Conservation (phyloP, 2,797 vertebrate species). For the Petrocephalus sullivani region DNA sequence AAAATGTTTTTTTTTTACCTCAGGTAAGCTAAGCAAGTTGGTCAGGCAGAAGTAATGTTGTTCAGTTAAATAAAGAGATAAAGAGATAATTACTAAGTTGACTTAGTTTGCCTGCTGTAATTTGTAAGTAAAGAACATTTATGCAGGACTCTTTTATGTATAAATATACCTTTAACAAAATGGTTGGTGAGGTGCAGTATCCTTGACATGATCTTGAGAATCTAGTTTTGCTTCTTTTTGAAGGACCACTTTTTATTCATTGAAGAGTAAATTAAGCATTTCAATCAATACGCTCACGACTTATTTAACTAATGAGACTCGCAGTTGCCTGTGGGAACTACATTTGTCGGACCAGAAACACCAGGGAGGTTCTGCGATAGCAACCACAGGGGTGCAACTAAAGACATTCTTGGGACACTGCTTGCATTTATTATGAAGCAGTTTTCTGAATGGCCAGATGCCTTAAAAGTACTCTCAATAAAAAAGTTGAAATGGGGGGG, state of each 20-base stretch:
- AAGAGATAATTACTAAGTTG: background rate
- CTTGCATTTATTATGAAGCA: slow-evolving; percentile 22
- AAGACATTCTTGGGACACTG: slow-evolving; percentile 18
- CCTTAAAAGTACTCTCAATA: background rate
- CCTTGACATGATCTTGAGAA: background rate
- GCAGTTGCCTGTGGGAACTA: slow-evolving; percentile 53
- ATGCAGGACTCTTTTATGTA: background rate
- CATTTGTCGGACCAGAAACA: slow-evolving; percentile 50
- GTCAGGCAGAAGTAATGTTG: background rate
- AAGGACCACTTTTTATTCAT: slow-evolving; percentile 36
- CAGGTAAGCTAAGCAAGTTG: background rate
- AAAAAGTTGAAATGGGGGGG: no score
- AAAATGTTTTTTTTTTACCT: no score
- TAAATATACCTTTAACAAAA: background rate
- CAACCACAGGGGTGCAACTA: slow-evolving; percentile 31
- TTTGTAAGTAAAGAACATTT: background rate
- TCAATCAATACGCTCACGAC: slow-evolving; percentile 60
- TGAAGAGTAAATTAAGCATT: slow-evolving; percentile 50
- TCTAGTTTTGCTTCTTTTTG: background rate
- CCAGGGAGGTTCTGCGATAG: slow-evolving; percentile 17
- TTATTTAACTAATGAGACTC: slow-evolving; percentile 60
- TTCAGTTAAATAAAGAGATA: background rate
- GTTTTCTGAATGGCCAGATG: slow-evolving; percentile 1
- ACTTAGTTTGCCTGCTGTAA: background rate
- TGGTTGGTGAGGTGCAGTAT: background rate